Conservation (phyloP, 1,140 invertebrate genomes). For the Hyposmocoma kahamanoa region DNA sequence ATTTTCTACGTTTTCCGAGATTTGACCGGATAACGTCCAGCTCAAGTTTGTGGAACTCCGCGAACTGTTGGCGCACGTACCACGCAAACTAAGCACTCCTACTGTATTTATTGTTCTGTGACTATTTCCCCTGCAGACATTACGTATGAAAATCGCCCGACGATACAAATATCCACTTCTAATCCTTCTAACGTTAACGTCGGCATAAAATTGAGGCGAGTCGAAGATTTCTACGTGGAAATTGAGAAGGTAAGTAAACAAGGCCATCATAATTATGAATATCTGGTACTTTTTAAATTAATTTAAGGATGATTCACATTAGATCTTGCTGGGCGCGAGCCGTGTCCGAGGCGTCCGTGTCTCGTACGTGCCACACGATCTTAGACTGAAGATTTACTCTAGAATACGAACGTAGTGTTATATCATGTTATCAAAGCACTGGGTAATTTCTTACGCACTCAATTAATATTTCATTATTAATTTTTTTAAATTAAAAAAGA, state of each 20-base stretch:
- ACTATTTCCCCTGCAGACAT: conserved; percentile 28
- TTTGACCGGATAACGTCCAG: neutral
- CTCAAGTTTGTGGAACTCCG: neutral
- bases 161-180: conserved; percentile 76
- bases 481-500: too few species aligned
- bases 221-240: conserved; percentile 74
- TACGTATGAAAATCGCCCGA: conserved; percentile 57
- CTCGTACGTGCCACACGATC: neutral
- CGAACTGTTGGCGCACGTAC: neutral
- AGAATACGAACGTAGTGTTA: too few species aligned
- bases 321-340: neutral
- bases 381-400: too few species aligned
- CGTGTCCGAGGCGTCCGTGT: neutral
- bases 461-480: too few species aligned
- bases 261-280: neutral
- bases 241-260: conserved; percentile 40
- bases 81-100: neutral
- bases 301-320: neutral
- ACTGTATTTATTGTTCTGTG: neutral
- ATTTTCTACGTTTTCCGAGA: too few species aligned
- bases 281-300: neutral
- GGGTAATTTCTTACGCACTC: too few species aligned
- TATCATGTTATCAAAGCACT: too few species aligned
- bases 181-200: conserved; percentile 65
- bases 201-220: conserved; percentile 65